phyloP scores from a whole-genome alignment of 2,797 vertebrate genomes.

The Macroramphosus scolopax region DNA sequence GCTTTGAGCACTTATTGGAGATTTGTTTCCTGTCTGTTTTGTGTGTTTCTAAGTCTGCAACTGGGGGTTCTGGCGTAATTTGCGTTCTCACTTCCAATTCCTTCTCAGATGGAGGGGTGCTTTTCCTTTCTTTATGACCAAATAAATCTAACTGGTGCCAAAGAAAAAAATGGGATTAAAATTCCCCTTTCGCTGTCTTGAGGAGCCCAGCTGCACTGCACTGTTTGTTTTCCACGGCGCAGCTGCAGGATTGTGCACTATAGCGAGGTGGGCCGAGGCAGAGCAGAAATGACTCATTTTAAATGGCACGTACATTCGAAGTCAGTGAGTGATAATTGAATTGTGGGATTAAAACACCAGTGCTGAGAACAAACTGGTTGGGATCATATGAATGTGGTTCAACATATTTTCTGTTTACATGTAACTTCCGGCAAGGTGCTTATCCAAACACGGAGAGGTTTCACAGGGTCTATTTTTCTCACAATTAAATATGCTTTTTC shows the following conservation, averaged over 20 bases:
- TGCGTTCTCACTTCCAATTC: slow-evolving; percentile 65
- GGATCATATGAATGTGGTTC: slow-evolving; percentile 48
- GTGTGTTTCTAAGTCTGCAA: slow-evolving; percentile 62
- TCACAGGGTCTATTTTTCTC: slow-evolving; percentile 15
- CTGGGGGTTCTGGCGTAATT: slow-evolving; percentile 64
- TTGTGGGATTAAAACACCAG: slow-evolving; percentile 55
- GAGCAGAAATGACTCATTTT: slow-evolving; percentile 73
- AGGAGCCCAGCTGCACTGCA: slow-evolving; percentile 79
- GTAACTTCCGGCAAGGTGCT: no score
- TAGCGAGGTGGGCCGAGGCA: slow-evolving; percentile 68
- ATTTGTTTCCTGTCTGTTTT: slow-evolving; percentile 74
- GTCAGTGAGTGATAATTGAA: slow-evolving; percentile 68
- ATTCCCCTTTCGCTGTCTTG: slow-evolving; percentile 80
- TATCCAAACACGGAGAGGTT: no score
- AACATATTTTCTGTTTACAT: slow-evolving; percentile 34
- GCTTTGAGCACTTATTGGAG: slow-evolving; percentile 58
- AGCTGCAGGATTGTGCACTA: slow-evolving; percentile 73
- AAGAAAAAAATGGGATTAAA: slow-evolving; percentile 79
- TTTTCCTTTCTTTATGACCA: slow-evolving; percentile 78
- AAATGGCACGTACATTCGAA: slow-evolving; percentile 57
- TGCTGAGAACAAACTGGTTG: slow-evolving; percentile 44
- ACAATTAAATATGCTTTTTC: slow-evolving; percentile 6
- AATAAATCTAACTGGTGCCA: slow-evolving; percentile 81
- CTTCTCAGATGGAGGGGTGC: slow-evolving; percentile 65
- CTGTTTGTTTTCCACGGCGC: slow-evolving; percentile 79